Evolutionary conservation across 2,797 vertebrate species (phyloP).

Genomic region (Uromys caudimaculatus): DNA sequence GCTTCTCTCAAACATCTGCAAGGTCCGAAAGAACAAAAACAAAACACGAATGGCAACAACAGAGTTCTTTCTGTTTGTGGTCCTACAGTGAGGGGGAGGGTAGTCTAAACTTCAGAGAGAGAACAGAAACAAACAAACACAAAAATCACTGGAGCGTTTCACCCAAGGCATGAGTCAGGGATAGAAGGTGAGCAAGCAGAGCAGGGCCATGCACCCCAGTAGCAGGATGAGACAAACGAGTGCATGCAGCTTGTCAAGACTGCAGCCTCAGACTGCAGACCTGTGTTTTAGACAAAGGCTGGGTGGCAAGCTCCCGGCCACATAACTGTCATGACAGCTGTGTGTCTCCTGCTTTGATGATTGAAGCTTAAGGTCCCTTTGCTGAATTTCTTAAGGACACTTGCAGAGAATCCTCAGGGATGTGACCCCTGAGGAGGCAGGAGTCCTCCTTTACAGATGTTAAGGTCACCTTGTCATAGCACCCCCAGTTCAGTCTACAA

Average conservation of each 20-base stretch:
- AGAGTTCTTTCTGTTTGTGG: conserved; percentile 10
- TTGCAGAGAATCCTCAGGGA: background rate
- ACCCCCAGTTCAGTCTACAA: background rate
- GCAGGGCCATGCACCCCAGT: rapidly evolving
- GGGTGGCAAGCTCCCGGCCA: background rate
- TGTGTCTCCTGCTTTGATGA: background rate
- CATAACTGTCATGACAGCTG: background rate
- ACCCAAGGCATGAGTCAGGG: background rate
- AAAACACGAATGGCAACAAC: background rate
- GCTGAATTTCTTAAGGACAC: background rate
- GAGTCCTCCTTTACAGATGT: background rate
- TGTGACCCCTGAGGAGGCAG: background rate
- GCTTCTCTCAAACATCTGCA: conserved; percentile 52
- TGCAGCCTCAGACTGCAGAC: background rate
- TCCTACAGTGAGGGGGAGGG: background rate
- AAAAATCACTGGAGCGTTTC: background rate
- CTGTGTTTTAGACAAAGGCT: background rate
- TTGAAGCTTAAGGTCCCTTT: background rate
- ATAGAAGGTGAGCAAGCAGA: background rate
- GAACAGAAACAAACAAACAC: background rate
- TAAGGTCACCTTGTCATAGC: background rate
- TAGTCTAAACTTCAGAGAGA: background rate
- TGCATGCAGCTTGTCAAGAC: rapidly evolving
- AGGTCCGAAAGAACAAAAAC: background rate
- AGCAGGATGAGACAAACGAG: background rate